These are phyloP conservation scores for Himalopsyche phryganea DNA, from an alignment of 1,140 invertebrate genomes.

Conservation along the genomic window DNA sequence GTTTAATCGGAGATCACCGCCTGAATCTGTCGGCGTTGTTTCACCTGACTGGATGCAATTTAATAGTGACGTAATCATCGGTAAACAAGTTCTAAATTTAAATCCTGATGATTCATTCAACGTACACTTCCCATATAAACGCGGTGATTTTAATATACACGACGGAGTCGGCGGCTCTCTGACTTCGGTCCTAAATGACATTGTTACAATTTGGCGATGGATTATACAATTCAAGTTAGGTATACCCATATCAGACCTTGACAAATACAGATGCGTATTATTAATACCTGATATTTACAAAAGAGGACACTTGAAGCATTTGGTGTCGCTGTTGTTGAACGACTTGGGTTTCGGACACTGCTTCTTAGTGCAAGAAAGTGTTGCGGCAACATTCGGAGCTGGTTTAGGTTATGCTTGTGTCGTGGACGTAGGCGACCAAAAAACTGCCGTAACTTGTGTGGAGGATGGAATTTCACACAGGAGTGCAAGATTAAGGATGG, in stretches of 20 bases:
- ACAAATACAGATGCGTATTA: slow-evolving; percentile 81
- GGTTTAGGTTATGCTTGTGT: slow-evolving; percentile 90
- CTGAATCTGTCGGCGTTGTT: slow-evolving; percentile 58
- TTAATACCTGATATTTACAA: slow-evolving; percentile 91
- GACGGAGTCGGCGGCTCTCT: slow-evolving; percentile 78
- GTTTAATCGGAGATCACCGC: slow-evolving; percentile 73
- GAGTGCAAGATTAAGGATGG: slow-evolving; percentile 75
- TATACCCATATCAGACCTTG: slow-evolving; percentile 72
- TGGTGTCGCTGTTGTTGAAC: slow-evolving; percentile 76
- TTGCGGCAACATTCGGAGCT: slow-evolving; percentile 91
- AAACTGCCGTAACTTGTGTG: slow-evolving; percentile 92
- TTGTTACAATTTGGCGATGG: slow-evolving; percentile 84
- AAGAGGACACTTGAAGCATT: slow-evolving; percentile 79
- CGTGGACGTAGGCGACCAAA: slow-evolving; percentile 92
- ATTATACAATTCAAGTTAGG: slow-evolving; percentile 73
- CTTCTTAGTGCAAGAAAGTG: slow-evolving; percentile 81
- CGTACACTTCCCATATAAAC: slow-evolving; percentile 83
- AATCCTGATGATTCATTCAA: slow-evolving; percentile 73
- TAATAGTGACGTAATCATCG: slow-evolving; percentile 60
- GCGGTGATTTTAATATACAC: slow-evolving; percentile 86
- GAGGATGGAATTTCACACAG: slow-evolving; percentile 93
- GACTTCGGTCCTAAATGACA: slow-evolving; percentile 75
- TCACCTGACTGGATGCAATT: slow-evolving; percentile 60
- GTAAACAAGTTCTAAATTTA: slow-evolving; percentile 70
- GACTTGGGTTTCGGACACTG: slow-evolving; percentile 87